A percentile compares a stretch with the other conserved stretches of the same genome.
Conservation (phyloP, 2,888 invertebrate species). For the Diplolepis rosae region DNA sequence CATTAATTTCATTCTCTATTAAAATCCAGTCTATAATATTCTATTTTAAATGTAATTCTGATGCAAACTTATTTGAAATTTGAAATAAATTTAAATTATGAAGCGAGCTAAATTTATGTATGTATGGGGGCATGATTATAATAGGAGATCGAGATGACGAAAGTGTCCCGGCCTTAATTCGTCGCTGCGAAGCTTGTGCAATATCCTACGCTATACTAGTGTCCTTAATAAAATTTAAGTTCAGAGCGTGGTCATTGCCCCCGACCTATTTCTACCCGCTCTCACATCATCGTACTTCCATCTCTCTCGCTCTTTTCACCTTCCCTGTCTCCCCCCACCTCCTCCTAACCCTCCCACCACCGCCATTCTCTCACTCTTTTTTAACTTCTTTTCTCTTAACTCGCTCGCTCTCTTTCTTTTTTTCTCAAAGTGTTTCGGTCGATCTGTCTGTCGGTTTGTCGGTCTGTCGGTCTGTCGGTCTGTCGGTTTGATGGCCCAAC, state of each 20-base stretch:
- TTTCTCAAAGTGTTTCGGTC: background rate
- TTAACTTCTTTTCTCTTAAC: conserved; percentile 14
- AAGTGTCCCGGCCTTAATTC: conserved; percentile 24
- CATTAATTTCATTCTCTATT: background rate
- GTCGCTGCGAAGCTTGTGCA: conserved; percentile 38
- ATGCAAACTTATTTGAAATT: too few relatives aligned
- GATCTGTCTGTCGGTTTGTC: background rate
- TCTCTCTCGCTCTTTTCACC: conserved; percentile 12
- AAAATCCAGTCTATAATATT: background rate
- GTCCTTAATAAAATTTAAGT: conserved; percentile 48
- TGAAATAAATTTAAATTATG: too few relatives aligned
- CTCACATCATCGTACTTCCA: conserved; percentile 17
- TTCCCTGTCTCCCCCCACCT: conserved; percentile 20
- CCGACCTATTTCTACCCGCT: conserved; percentile 43
- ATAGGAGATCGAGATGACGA: conserved; percentile 27
- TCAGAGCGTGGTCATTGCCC: conserved; percentile 44
- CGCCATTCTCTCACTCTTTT: background rate
- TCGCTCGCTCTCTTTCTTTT: background rate
- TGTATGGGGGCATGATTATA: conserved; percentile 17
- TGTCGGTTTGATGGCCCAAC: background rate
- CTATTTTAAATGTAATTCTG: too few relatives aligned
- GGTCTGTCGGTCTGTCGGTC: background rate
- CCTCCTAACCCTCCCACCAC: conserved; percentile 14
- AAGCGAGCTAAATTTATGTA: background rate
- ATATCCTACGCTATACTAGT: conserved; percentile 41